phyloP scores from a whole-genome alignment of 2,888 invertebrate species.

The Eupsilia transversa region DNA sequence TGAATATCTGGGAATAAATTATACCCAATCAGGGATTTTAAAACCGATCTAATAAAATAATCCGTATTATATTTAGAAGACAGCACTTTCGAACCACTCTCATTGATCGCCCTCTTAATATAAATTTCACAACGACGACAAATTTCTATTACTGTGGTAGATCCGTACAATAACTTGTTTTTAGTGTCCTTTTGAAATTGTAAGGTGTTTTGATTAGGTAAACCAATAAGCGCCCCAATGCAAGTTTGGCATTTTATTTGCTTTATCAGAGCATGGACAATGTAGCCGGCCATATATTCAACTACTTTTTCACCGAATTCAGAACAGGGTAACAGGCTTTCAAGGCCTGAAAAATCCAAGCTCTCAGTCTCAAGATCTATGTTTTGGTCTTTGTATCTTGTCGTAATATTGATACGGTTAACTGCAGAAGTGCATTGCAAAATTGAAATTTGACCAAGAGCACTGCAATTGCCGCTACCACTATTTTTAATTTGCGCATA shows the following conservation, averaged over 20 bases:
- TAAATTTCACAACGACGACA: slow-evolving; percentile 14
- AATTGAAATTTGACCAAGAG: not conserved
- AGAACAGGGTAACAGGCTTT: not conserved
- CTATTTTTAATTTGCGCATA: too few relatives aligned
- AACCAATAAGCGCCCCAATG: slow-evolving; percentile 4
- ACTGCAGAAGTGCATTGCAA: slow-evolving; percentile 10
- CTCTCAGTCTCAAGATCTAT: not conserved
- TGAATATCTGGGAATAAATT: slow-evolving; percentile 13
- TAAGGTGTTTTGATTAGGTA: too few relatives aligned
- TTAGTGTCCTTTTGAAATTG: too few relatives aligned
- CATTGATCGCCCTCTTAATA: slow-evolving; percentile 8
- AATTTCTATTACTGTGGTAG: slow-evolving; percentile 4
- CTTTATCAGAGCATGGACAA: not conserved
- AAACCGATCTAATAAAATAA: slow-evolving; percentile 11
- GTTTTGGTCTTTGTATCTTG: not conserved
- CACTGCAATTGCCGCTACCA: too few relatives aligned
- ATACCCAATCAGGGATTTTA: slow-evolving; percentile 7
- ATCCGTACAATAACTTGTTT: too few relatives aligned
- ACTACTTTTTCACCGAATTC: not conserved
- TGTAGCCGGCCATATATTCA: not conserved
- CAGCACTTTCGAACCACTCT: not conserved
- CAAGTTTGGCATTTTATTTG: slow-evolving; percentile 11
- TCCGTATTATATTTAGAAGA: slow-evolving; percentile 4
- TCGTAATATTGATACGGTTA: slow-evolving; percentile 1
- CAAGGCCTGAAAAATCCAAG: not conserved